Percentiles rank a stretch among this genome's conserved stretches.
Evolutionary conservation across 2,797 vertebrate species (phyloP).

Genomic region (Sebastolobus altivelis): DNA sequence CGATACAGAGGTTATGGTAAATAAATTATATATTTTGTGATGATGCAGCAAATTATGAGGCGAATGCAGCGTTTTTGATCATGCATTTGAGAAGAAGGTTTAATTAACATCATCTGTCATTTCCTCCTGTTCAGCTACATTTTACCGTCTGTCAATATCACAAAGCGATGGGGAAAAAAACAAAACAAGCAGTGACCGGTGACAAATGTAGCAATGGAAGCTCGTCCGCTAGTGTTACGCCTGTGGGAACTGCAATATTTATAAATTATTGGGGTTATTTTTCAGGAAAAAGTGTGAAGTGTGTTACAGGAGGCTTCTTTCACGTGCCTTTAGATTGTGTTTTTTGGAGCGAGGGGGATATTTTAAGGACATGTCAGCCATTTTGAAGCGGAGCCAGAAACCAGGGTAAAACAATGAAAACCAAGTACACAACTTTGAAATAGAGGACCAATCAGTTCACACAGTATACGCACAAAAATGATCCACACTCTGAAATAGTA

Average conservation of each 20-base stretch:
- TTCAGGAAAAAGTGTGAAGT: slow-evolving; percentile 22
- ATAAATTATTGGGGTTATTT: slow-evolving; percentile 38
- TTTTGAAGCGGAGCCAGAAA: slow-evolving; percentile 53
- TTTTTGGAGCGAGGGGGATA: slow-evolving; percentile 22
- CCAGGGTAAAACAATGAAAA: slow-evolving; percentile 38
- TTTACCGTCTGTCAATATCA: slow-evolving; percentile 33
- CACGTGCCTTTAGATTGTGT: slow-evolving; percentile 80
- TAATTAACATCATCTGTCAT: slow-evolving; percentile 29
- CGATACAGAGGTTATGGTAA: slow-evolving; percentile 49
- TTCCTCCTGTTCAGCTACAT: slow-evolving; percentile 51
- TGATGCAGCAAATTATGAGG: slow-evolving; percentile 44
- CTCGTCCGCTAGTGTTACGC: slow-evolving; percentile 19
- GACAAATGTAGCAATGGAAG: slow-evolving; percentile 79
- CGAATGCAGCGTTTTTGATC: slow-evolving; percentile 28
- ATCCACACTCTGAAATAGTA: background rate
- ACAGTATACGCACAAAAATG: slow-evolving; percentile 16
- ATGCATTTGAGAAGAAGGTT: slow-evolving; percentile 39
- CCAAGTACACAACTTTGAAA: slow-evolving; percentile 34
- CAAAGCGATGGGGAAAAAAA: slow-evolving; percentile 25
- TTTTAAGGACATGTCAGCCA: slow-evolving; percentile 50
- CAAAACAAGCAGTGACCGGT: slow-evolving; percentile 45
- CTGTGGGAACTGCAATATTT: slow-evolving; percentile 50
- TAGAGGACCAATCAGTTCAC: slow-evolving; percentile 52
- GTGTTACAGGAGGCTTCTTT: slow-evolving; percentile 68
- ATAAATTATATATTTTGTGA: slow-evolving; percentile 56